phyloP scores from a whole-genome alignment of 2,797 vertebrate genomes.

The Mionectes olivaceus region DNA sequence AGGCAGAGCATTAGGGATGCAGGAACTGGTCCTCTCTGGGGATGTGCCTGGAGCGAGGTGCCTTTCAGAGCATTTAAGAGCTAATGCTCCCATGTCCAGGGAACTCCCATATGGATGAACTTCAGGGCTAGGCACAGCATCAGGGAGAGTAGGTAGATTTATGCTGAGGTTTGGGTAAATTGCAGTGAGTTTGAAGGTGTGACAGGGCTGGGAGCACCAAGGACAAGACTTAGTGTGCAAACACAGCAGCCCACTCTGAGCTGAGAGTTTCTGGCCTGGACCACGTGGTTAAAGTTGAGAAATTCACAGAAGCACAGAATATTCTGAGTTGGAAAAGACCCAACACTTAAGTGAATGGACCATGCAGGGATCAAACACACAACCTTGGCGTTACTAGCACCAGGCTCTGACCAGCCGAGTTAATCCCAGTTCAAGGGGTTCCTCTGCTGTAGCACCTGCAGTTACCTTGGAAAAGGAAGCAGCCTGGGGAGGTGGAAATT shows the following conservation, averaged over 20 bases:
- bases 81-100: conserved; percentile 23
- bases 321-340: neutral
- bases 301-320: neutral
- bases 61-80: conserved; percentile 8
- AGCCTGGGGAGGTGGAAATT: neutral
- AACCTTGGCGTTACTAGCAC: neutral
- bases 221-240: neutral
- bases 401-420: neutral
- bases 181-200: neutral
- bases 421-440: neutral
- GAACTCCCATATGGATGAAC: conserved; percentile 23
- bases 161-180: neutral
- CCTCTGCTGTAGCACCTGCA: neutral
- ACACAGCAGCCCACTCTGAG: neutral
- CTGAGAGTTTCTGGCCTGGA: neutral
- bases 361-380: neutral
- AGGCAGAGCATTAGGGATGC: neutral
- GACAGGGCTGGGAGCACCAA: neutral
- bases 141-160: neutral
- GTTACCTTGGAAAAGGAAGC: accelerated
- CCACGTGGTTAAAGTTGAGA: accelerated
- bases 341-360: neutral
- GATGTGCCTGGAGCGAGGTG: neutral
- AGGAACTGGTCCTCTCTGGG: neutral
- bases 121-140: neutral